Evolutionary conservation across 1,140 invertebrate genomes (phyloP), one percentile per base, ranked within the genome.

Genomic region (Belonocnema kinseyi): DNA sequence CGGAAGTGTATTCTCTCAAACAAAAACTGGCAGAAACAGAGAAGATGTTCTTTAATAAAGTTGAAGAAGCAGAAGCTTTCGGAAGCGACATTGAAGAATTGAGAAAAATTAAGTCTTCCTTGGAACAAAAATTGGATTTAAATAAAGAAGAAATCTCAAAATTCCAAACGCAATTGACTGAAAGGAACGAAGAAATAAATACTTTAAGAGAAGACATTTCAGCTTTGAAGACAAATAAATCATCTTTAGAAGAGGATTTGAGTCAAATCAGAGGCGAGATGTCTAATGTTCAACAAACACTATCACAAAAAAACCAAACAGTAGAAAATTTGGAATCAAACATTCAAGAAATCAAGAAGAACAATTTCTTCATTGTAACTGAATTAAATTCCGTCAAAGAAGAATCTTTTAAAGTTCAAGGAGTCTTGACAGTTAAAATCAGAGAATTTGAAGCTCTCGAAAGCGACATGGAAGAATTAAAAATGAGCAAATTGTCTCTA

Each of bases 391-490:
- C 6, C 40, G 1, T 46, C 10, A 46, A 46, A 46, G 40, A 46
- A 46, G 40, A 11, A 46, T 46, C 40, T 11, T 8, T 11, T 10
- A 46, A 46, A 46, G 0, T 46, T 46, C 8, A 46, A 46, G 40
- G 10, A 46, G 40, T 82, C 56, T 72, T 33, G 2, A 53, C 52
- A 3, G 40, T 81, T 21, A 76, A 82, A 10, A 52, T 81, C 12
- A 78, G 77, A 40, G 53, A 80, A 3, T 56, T 80, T 1, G 78
- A 82, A 56, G 77, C 77, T 21, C 58, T 54, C 7, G 86, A 87
- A 61, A 33, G 76, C 66, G 33, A 61, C 40, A 50, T 87, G 2
- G 82, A 85, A 75, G 78, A 83, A 61, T 73, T 78, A 58, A 80
- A 74, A 46, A 46, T 46, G 40, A 46, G 10, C 40, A 46, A 46